Conservation (phyloP, 2,888 invertebrate genomes). For the Oxyteleia sp. region DNA sequence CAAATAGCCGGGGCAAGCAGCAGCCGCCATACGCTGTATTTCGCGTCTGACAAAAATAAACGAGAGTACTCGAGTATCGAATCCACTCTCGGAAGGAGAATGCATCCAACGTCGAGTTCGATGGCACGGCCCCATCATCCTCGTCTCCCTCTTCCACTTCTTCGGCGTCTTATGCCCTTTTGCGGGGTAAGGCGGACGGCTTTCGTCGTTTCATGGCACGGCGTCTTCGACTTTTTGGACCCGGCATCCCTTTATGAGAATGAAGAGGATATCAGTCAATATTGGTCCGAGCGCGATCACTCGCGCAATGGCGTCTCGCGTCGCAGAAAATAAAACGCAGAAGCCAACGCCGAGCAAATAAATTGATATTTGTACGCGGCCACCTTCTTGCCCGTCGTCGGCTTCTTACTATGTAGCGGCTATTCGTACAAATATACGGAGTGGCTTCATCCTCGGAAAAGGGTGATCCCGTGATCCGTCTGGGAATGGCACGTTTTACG, state of each 20-base stretch:
- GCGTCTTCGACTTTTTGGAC: constrained; percentile 58
- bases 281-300: constrained; percentile 84
- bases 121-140: constrained; percentile 58
- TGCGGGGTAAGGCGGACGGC: constrained; percentile 28
- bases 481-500: constrained; percentile 46
- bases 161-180: constrained; percentile 50
- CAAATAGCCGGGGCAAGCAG: constrained; percentile 64
- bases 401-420: constrained; percentile 55
- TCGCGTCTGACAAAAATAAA: constrained; percentile 80
- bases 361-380: constrained; percentile 76
- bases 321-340: constrained; percentile 79
- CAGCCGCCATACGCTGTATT: constrained; percentile 53
- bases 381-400: constrained; percentile 32
- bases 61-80: constrained; percentile 78
- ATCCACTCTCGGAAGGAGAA: constrained; percentile 82
- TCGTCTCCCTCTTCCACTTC: constrained; percentile 59
- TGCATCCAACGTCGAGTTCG: constrained; percentile 76
- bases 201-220: constrained; percentile 73
- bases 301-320: constrained; percentile 77
- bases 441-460: constrained; percentile 59
- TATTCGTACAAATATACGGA: constrained; percentile 61
- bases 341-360: constrained; percentile 76
- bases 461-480: constrained; percentile 67
- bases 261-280: constrained; percentile 76
- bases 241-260: constrained; percentile 75